Base-by-base conservation (phyloP, 2,888 invertebrate genomes). In the Bibio marci region DNA sequence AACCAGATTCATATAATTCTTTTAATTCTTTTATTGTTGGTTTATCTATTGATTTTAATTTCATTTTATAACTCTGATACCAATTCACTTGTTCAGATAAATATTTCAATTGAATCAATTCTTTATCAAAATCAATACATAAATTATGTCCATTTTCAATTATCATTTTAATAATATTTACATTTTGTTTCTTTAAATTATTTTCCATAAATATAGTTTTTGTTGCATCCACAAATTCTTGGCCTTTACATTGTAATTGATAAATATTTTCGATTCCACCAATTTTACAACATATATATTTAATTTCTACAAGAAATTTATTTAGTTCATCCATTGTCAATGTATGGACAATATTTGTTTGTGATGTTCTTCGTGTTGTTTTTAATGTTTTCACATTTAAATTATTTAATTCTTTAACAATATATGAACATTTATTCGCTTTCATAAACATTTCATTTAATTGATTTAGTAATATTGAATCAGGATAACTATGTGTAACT, bases 381-480 rank as follows among this genome's bases (percentile, higher is more conserved):
- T 22, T 22, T 22, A 86, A 79, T 53, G 90, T 91, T 40, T 88
- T 72, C 62, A 91, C 83, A 70, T 90, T 88, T 58, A 85, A 85
- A 38, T 81, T 70, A 52, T 88, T 80, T 39, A 94, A 65, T 54
- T 90, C 88, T 49, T 83, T 81, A 30, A 92, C 91, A 33, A 91
- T 85, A 35, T 80, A 81, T 0, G 85, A 80, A 58, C 88, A 91
- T 56, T 91, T 90, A 55, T 91, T 90, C 0, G 90, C 90, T 62
- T 90, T 90, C 43, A 80, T 75, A 2, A 91, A 78, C 0, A 86
- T 83, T n/a, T 75, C 76, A 41, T 79, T 79, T 5, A 83, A 57
- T 0, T 61, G 57, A 48, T 67, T 65, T 19, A 72, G 58, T n/a
- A 72, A 22, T 22, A 6, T 22, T 22, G 22, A 6, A 22, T 22